Evolutionary conservation across 2,888 invertebrate species (phyloP).

Genomic region (Onthophagus sagittarius): DNA sequence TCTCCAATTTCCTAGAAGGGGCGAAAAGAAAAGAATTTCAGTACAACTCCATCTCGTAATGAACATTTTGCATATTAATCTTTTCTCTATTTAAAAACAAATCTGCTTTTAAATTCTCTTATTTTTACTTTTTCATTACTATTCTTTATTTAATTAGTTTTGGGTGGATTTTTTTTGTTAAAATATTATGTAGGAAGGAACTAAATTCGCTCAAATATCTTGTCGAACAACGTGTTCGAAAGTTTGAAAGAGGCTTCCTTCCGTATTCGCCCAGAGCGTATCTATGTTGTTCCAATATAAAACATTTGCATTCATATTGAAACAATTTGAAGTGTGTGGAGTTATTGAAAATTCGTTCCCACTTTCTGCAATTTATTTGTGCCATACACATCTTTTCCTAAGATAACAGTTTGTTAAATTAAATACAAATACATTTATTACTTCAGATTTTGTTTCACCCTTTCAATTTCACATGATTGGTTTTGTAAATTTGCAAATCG

Average conservation of each 20-base stretch:
- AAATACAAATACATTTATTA: no score
- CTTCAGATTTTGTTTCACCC: no score
- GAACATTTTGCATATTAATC: background rate
- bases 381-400: no score
- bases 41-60: background rate
- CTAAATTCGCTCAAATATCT: background rate
- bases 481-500: no score
- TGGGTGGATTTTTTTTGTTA: background rate
- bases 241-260: background rate
- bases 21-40: background rate
- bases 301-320: slow-evolving; percentile 23
- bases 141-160: background rate
- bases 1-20: background rate
- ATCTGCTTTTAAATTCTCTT: background rate
- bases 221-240: background rate
- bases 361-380: background rate
- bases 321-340: slow-evolving; percentile 14
- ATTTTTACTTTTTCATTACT: background rate
- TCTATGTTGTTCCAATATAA: slow-evolving; percentile 10
- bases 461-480: no score
- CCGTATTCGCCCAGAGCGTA: background rate
- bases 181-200: background rate
- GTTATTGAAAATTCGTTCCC: slow-evolving; percentile 21
- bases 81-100: background rate
- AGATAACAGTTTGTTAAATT: no score